phyloP scores from a whole-genome alignment of 2,797 vertebrate species.

The Chloroceryle amazona region DNA sequence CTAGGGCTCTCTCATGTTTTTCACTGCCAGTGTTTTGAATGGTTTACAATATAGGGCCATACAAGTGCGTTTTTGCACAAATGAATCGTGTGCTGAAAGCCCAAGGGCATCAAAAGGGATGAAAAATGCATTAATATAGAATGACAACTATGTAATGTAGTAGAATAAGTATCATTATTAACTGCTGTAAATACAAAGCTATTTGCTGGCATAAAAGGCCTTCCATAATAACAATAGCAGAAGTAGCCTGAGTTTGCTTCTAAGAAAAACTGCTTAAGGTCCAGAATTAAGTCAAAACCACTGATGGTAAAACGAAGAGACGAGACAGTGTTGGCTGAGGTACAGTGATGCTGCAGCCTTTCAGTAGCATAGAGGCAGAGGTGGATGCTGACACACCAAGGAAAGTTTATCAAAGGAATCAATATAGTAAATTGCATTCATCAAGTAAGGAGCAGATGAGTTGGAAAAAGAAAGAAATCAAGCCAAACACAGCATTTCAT shows the following conservation, averaged over 20 bases:
- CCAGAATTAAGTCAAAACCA: slow-evolving; percentile 51
- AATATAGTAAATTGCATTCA: neutral
- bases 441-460: neutral
- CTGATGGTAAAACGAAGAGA: neutral
- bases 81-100: neutral
- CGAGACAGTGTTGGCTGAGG: neutral
- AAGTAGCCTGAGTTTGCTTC: slow-evolving; percentile 4
- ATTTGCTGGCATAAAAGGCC: neutral
- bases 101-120: neutral
- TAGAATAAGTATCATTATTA: slow-evolving; percentile 1
- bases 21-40: neutral
- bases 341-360: neutral
- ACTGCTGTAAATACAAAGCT: slow-evolving; percentile 34
- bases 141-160: slow-evolving; percentile 9
- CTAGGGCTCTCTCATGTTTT: slow-evolving; percentile 3
- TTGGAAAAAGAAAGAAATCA: neutral
- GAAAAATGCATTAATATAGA: neutral
- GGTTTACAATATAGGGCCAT: neutral
- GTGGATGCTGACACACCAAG: neutral
- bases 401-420: neutral
- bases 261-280: slow-evolving; percentile 5
- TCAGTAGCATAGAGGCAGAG: neutral
- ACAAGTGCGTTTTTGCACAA: neutral
- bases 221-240: neutral
- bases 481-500: neutral